Evolutionary conservation across 2,888 invertebrate species (phyloP).

Genomic region (Diploptera punctata): DNA sequence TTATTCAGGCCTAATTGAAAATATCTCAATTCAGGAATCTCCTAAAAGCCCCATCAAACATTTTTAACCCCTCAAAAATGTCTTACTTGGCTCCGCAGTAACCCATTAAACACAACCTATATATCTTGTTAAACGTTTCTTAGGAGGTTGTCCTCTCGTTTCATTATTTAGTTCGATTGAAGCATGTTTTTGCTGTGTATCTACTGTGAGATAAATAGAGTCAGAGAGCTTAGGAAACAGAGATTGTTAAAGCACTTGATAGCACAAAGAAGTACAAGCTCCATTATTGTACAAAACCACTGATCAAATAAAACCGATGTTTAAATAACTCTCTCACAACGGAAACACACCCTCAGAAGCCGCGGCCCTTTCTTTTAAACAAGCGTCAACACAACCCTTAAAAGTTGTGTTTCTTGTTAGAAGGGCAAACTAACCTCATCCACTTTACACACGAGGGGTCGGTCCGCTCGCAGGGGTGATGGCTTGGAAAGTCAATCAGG

Average conservation of each 20-base stretch:
- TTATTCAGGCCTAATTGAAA: too few relatives aligned
- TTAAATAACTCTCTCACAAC: conserved; percentile 16
- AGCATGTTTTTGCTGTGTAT: too few relatives aligned
- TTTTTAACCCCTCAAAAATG: too few relatives aligned
- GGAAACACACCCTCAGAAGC: conserved; percentile 17
- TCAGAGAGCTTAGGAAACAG: too few relatives aligned
- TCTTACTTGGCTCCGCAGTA: too few relatives aligned
- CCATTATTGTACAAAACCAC: conserved; percentile 15
- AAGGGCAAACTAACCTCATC: conserved; percentile 1
- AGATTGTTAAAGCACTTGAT: background rate
- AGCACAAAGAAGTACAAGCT: background rate
- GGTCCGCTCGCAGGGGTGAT: background rate
- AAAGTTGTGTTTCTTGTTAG: conserved; percentile 20
- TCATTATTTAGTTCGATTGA: too few relatives aligned
- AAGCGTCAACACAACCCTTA: conserved; percentile 17
- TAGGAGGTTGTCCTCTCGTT: too few relatives aligned
- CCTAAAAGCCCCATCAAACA: too few relatives aligned
- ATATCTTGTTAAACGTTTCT: too few relatives aligned
- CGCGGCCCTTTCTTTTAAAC: conserved; percentile 19
- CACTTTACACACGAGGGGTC: conserved; percentile 19
- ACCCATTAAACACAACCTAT: too few relatives aligned
- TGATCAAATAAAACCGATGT: conserved; percentile 4
- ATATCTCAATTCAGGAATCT: too few relatives aligned
- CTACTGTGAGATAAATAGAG: too few relatives aligned
- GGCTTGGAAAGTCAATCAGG: conserved; percentile 15